These are phyloP conservation scores for Seriola quinqueradiata DNA, from an alignment of 2,113 vertebrate genomes.

Conservation along the genomic window DNA sequence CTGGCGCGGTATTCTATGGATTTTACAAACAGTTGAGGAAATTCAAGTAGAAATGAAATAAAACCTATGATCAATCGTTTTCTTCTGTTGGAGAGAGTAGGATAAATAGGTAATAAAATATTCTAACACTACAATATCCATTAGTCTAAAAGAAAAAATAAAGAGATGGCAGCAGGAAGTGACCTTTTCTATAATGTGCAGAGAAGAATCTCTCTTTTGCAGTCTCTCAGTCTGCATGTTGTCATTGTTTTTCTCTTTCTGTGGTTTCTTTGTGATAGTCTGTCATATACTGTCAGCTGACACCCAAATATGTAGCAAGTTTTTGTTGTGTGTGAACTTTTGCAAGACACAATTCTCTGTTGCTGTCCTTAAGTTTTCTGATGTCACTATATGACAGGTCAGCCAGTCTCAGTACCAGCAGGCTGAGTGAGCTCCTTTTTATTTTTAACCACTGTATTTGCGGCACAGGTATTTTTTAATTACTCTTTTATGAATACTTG, in stretches of 20 bases:
- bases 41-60: background rate
- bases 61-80: background rate
- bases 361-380: background rate
- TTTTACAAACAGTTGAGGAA: background rate
- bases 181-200: background rate
- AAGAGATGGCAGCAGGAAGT: background rate
- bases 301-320: background rate
- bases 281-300: background rate
- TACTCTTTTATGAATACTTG: no score
- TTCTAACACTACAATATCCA: background rate
- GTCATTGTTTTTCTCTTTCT: background rate
- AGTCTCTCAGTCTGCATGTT: background rate
- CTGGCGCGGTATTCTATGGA: background rate
- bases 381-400: background rate
- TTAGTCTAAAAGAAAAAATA: background rate
- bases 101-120: background rate
- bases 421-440: no score
- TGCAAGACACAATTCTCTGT: fast-evolving
- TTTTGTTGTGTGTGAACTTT: background rate
- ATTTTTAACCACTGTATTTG: background rate
- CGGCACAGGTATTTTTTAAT: background rate
- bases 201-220: background rate
- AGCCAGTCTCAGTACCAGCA: background rate
- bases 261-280: background rate
- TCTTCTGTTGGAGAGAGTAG: background rate